These are phyloP conservation scores for Dysidea cf. avara DNA, from an alignment of 37 sponge, comb jelly and placozoan genomes.

Conservation along the genomic window DNA sequence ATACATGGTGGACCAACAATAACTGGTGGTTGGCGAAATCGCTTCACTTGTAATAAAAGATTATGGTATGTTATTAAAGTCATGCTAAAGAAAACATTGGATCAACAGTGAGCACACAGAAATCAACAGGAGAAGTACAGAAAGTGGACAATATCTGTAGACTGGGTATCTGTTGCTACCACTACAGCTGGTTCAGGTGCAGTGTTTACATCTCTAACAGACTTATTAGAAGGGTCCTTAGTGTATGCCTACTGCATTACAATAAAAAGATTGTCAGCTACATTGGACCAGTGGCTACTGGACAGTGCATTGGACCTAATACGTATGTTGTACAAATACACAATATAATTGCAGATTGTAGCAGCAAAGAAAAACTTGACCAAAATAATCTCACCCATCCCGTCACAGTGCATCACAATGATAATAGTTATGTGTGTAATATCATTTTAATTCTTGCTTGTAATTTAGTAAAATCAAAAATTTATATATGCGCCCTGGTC, in stretches of 20 bases:
- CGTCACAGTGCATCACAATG: no score
- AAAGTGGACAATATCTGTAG: constrained; percentile 43
- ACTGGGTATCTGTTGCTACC: constrained; percentile 34
- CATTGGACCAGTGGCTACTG: no score
- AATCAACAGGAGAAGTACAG: constrained; percentile 40
- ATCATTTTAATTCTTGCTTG: no score
- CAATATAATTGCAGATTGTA: no score
- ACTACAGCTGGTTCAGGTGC: constrained; percentile 62
- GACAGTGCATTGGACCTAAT: no score
- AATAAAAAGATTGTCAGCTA: constrained; percentile 35
- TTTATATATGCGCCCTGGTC: no score
- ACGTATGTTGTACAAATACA: no score
- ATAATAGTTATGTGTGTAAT: no score
- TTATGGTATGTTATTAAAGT: constrained; percentile 45
- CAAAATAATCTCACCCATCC: no score
- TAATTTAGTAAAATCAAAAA: no score
- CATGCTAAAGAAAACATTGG: constrained; percentile 52
- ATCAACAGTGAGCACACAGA: constrained; percentile 38
- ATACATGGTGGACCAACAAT: constrained; percentile 22
- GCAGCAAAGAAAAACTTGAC: no score
- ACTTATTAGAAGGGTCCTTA: constrained; percentile 5
- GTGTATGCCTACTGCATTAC: constrained; percentile 1
- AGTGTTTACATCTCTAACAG: constrained; percentile 33
- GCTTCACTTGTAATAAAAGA: constrained; percentile 31
- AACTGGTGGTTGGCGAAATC: constrained; percentile 34